Percentiles rank a stretch among this genome's conserved stretches.
Evolutionary conservation across 2,888 invertebrate species (phyloP).

Genomic region (Tenthredo livida): DNA sequence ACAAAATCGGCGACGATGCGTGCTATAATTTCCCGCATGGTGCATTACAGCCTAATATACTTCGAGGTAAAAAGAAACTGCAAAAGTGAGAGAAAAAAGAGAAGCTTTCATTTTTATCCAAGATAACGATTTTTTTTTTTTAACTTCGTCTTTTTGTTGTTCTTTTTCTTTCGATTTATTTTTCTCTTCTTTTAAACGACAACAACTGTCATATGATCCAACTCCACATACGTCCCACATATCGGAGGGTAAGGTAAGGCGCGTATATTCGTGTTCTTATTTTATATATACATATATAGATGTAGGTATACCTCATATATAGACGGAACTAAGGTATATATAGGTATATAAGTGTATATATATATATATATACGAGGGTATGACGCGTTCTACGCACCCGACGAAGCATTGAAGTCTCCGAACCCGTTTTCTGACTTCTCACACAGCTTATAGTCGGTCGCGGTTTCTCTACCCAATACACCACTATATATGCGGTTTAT

Average conservation of each 20-base stretch:
- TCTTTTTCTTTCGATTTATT: not conserved
- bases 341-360: not conserved
- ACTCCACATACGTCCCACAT: not conserved
- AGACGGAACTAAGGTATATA: too few relatives aligned
- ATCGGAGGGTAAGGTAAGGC: not conserved
- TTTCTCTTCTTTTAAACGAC: not conserved
- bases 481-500: not conserved
- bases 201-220: not conserved
- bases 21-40: slow-evolving; percentile 2
- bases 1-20: slow-evolving; percentile 22
- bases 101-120: not conserved
- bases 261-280: not conserved
- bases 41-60: not conserved
- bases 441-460: slow-evolving; percentile 10
- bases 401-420: slow-evolving; percentile 46
- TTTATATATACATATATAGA: not conserved
- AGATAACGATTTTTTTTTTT: not conserved
- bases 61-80: not conserved
- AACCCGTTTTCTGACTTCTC: slow-evolving; percentile 49
- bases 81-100: not conserved
- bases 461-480: slow-evolving; percentile 31
- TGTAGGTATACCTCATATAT: not conserved
- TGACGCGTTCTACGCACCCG: slow-evolving; percentile 49
- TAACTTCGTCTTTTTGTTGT: not conserved
- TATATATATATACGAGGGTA: not conserved